Conservation (phyloP, 2,888 invertebrate genomes). For the Villa cingulata region DNA sequence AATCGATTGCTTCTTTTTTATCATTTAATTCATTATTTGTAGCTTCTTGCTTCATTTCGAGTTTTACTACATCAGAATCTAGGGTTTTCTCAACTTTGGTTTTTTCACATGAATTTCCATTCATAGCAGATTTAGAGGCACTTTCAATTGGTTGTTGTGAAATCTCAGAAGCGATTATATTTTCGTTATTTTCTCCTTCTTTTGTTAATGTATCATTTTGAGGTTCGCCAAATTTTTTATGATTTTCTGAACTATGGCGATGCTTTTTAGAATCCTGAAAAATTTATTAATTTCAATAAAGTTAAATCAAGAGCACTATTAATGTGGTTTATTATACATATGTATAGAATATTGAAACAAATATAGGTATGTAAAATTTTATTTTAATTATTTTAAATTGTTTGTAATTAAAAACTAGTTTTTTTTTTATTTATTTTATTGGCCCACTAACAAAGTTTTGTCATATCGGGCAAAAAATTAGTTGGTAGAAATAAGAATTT, state of each 20-base stretch:
- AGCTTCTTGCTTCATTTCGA: slow-evolving; percentile 1
- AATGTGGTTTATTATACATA: too few relatives aligned
- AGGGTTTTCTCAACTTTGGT: slow-evolving; percentile 2
- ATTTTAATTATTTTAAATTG: too few relatives aligned
- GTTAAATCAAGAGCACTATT: too few relatives aligned
- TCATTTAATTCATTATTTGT: neutral
- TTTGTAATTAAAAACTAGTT: neutral
- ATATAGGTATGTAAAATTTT: too few relatives aligned
- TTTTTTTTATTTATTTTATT: too few relatives aligned
- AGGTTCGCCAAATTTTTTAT: neutral
- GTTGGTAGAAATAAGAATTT: too few relatives aligned
- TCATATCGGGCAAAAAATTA: neutral
- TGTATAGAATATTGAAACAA: too few relatives aligned
- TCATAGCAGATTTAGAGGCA: slow-evolving; percentile 10
- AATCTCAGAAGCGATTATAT: neutral
- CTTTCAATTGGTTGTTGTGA: slow-evolving; percentile 8
- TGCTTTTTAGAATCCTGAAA: slow-evolving; percentile 6
- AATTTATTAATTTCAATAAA: too few relatives aligned
- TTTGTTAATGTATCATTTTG: neutral
- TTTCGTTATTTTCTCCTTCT: neutral
- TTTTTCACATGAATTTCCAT: slow-evolving; percentile 1
- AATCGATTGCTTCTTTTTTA: neutral
- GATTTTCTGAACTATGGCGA: slow-evolving; percentile 10
- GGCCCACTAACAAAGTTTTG: too few relatives aligned
- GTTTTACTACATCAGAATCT: neutral